A percentile compares a stretch with the other conserved stretches of the same genome.
phyloP scores from a whole-genome alignment of 2,888 invertebrate species.

The Hydriomena furcata region DNA sequence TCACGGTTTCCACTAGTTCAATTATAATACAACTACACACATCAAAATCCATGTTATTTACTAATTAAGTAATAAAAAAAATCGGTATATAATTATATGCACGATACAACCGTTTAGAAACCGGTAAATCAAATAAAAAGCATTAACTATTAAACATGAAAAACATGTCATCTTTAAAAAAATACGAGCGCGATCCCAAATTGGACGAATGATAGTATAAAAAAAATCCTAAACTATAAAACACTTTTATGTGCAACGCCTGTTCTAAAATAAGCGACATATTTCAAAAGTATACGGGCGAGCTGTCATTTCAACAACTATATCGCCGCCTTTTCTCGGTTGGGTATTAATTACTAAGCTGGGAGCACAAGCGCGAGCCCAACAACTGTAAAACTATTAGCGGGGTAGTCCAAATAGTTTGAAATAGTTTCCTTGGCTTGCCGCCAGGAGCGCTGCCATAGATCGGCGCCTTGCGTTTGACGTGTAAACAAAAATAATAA shows the following conservation, averaged over 20 bases:
- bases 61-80: slow-evolving; percentile 37
- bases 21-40: slow-evolving; percentile 9
- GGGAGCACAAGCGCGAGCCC: slow-evolving; percentile 53
- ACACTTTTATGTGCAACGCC: slow-evolving; percentile 42
- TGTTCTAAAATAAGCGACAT: slow-evolving; percentile 42
- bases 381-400: slow-evolving; percentile 75
- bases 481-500: slow-evolving; percentile 77
- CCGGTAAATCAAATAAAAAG: slow-evolving; percentile 45
- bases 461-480: slow-evolving; percentile 71
- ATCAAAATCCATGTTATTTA: slow-evolving; percentile 24
- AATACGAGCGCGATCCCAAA: slow-evolving; percentile 22
- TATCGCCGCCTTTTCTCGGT: slow-evolving; percentile 47
- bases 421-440: slow-evolving; percentile 73
- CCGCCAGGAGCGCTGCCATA: slow-evolving; percentile 67
- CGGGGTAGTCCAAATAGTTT: slow-evolving; percentile 65
- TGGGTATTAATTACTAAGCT: slow-evolving; percentile 68
- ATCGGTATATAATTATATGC: slow-evolving; percentile 31
- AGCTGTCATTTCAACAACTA: slow-evolving; percentile 54
- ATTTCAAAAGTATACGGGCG: slow-evolving; percentile 45
- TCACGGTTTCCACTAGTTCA: too few relatives aligned
- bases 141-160: slow-evolving; percentile 43
- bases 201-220: slow-evolving; percentile 21
- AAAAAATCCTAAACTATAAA: slow-evolving; percentile 35
- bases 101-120: slow-evolving; percentile 21
- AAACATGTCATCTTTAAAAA: slow-evolving; percentile 37